These are phyloP conservation scores for Eueides isabella DNA, from an alignment of 1,140 invertebrate genomes.

Conservation along the genomic window DNA sequence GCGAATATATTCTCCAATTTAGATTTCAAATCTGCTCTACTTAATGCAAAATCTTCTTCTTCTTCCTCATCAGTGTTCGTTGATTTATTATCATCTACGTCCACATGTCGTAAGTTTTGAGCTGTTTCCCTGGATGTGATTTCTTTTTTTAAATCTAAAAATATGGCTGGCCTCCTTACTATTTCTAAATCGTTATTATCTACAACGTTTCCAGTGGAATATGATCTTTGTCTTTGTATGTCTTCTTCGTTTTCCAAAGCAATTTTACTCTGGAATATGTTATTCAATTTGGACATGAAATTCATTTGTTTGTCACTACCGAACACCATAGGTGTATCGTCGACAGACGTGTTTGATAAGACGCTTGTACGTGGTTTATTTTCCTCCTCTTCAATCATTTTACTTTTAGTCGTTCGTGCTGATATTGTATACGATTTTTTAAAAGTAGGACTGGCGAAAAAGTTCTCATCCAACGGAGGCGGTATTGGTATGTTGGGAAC, in stretches of 20 bases:
- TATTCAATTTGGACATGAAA: conserved; percentile 71
- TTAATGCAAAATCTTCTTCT: conserved; percentile 58
- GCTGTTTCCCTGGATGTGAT: conserved; percentile 48
- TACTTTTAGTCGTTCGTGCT: conserved; percentile 47
- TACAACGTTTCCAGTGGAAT: conserved; percentile 61
- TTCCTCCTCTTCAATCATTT: conserved; percentile 52
- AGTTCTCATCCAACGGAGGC: conserved; percentile 71
- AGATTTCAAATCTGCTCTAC: conserved; percentile 66
- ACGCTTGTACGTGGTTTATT: conserved; percentile 63
- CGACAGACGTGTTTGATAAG: conserved; percentile 60
- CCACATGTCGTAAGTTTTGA: conserved; percentile 54
- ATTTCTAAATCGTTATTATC: conserved; percentile 53
- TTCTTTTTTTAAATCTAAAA: conserved; percentile 67
- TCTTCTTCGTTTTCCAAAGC: conserved; percentile 50
- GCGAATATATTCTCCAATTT: conserved; percentile 72
- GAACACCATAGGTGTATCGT: conserved; percentile 66
- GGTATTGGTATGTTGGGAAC: conserved; percentile 54
- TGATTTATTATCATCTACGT: conserved; percentile 42
- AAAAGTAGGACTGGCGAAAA: conserved; percentile 59
- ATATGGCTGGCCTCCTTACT: conserved; percentile 52
- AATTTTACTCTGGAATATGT: conserved; percentile 69
- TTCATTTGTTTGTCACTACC: conserved; percentile 71
- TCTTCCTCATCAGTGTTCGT: conserved; percentile 45
- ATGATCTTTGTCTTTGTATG: conserved; percentile 60
- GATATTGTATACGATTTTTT: conserved; percentile 68